phyloP scores from a whole-genome alignment of 1,140 invertebrate genomes.

The Drosophila kikkawai region DNA sequence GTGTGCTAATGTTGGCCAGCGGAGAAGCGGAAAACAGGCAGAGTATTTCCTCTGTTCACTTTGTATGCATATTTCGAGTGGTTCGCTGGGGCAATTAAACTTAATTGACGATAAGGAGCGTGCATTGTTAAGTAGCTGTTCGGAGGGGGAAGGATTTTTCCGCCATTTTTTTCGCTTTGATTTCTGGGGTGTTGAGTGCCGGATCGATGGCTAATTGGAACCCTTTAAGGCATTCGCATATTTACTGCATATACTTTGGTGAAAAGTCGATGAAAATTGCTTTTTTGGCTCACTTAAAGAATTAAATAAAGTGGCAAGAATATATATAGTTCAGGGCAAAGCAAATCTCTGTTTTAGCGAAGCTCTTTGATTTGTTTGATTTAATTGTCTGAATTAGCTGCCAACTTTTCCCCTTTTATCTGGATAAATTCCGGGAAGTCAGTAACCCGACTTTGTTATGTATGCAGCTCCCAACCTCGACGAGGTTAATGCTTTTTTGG shows the following conservation, averaged over 20 bases:
- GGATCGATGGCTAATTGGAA: conserved; percentile 43
- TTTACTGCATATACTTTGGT: conserved; percentile 26
- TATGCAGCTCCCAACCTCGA: conserved; percentile 17
- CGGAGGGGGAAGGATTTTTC: conserved; percentile 30
- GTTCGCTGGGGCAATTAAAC: conserved; percentile 76
- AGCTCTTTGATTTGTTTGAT: conserved; percentile 9
- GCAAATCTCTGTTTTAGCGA: background rate
- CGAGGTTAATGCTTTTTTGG: conserved; percentile 20
- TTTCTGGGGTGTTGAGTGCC: conserved; percentile 35
- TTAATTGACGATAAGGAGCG: conserved; percentile 75
- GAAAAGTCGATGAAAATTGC: background rate
- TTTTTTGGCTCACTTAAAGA: background rate
- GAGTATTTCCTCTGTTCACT: conserved; percentile 54
- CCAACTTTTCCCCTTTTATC: conserved; percentile 13
- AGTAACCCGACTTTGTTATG: conserved; percentile 19
- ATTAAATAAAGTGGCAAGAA: background rate
- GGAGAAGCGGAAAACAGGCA: conserved; percentile 4
- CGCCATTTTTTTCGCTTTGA: conserved; percentile 40
- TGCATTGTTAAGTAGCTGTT: conserved; percentile 49
- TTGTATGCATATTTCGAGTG: conserved; percentile 78
- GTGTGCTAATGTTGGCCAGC: conserved; percentile 25
- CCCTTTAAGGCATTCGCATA: conserved; percentile 7
- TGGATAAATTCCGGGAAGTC: conserved; percentile 1
- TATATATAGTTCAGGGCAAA: background rate
- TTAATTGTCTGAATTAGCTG: conserved; percentile 10